These are phyloP conservation scores for Bombus waltoni DNA, from an alignment of 1,140 invertebrate species.

Conservation along the genomic window DNA sequence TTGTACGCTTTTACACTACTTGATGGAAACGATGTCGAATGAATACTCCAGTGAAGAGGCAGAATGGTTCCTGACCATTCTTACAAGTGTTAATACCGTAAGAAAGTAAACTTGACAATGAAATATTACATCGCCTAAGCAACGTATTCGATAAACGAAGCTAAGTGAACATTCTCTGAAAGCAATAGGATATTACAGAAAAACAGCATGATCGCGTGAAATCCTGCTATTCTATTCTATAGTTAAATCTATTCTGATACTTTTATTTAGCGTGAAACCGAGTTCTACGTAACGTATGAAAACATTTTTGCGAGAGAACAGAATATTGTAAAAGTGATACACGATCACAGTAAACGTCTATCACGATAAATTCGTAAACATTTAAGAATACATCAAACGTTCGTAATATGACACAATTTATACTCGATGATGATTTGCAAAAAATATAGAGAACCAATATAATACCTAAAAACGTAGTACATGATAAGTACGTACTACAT, in stretches of 20 bases:
- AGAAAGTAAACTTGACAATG: background rate
- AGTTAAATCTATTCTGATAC: background rate
- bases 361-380: too few relatives aligned
- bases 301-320: background rate
- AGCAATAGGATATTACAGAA: too few relatives aligned
- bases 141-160: background rate
- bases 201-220: too few relatives aligned
- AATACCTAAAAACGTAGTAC: too few relatives aligned
- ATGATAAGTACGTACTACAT: background rate
- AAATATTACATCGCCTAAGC: background rate
- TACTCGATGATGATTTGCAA: too few relatives aligned
- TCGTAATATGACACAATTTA: too few relatives aligned
- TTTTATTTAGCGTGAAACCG: background rate
- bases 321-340: background rate
- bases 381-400: too few relatives aligned
- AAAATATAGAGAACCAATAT: too few relatives aligned
- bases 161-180: background rate
- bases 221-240: too few relatives aligned
- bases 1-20: background rate
- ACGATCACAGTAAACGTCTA: background rate
- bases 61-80: background rate
- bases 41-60: background rate
- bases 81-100: too few relatives aligned
- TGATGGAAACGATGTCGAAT: background rate
- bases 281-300: background rate